Evolutionary conservation across 1,140 invertebrate species (phyloP).

Genomic region (Bicyclus anynana): DNA sequence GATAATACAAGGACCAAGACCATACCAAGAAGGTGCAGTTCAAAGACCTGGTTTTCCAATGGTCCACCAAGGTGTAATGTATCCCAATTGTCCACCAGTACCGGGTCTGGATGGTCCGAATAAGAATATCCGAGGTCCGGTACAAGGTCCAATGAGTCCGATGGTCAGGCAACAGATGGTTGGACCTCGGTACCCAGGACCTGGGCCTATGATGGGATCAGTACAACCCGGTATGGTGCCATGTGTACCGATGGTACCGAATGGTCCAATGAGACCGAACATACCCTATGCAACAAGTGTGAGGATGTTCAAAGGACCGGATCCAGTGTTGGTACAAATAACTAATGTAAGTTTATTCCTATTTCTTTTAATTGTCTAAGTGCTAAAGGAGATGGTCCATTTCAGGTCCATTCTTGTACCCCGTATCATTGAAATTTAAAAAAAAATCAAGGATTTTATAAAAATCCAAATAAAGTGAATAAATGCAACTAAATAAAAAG

Average conservation of each 20-base stretch:
- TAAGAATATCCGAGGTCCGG: not conserved
- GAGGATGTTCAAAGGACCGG: slow-evolving; percentile 20
- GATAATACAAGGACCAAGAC: not conserved
- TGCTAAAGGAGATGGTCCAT: too few species aligned
- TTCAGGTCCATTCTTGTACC: too few species aligned
- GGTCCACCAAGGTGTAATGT: not conserved
- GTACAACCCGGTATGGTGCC: not conserved
- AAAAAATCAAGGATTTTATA: too few species aligned
- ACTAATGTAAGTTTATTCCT: slow-evolving; percentile 26
- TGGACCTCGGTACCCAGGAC: not conserved
- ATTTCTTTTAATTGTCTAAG: too few species aligned
- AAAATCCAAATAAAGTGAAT: too few species aligned
- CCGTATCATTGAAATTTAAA: too few species aligned
- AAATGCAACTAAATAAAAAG: too few species aligned
- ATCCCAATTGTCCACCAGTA: slow-evolving; percentile 12
- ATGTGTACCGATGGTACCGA: slow-evolving; percentile 1
- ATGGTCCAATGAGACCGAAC: slow-evolving; percentile 8
- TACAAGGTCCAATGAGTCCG: slow-evolving; percentile 6
- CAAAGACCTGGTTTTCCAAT: not conserved
- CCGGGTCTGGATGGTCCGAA: slow-evolving; percentile 1
- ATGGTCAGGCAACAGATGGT: slow-evolving; percentile 1
- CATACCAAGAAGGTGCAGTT: not conserved
- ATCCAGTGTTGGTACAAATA: slow-evolving; percentile 25
- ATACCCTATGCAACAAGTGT: slow-evolving; percentile 1
- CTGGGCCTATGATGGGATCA: not conserved